Evolutionary conservation across 1,140 invertebrate species (phyloP), one percentile per base, ranked within the genome.

Genomic region (Brachionus sp.): DNA sequence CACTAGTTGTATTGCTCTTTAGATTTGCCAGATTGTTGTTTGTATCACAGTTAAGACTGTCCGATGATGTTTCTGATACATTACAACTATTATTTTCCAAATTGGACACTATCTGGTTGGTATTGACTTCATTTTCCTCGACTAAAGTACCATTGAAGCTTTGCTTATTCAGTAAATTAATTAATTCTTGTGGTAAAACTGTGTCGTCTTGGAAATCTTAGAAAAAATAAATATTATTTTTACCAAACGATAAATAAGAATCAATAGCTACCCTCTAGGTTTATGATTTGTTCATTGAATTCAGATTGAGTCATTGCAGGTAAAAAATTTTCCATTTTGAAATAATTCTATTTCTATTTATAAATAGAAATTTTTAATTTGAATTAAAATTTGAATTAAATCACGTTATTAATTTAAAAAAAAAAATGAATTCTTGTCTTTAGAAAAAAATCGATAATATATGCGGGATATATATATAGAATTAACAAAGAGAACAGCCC

Each of bases 121-220:
- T 33, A 37, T 73, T 42, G 13, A 0, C 37, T 42, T 73, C 68
- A 23, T 19, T 25, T 25, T 75, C 70, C 23, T 75, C 70, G 9
- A 46, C 37, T 46, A 46, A 3, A 25, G 70, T 75, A 9, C 70
- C 70, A 75, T 75, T 75, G 12, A 75, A 75, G 7, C 42, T 75
- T 29, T 75, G n/a, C 44, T 75, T 44, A 39, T 75, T 75, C 2
- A 75, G 12, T 10, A 75, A 46, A 75, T 50, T 44, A 12, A 75
- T 75, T 23, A 75, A 75, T 75, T 75, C 39, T 46, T 75, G 37
- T 25, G 70, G 70, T 13, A 75, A 29, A 19, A 46, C 42, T 42
- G 70, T 75, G 19, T 75, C 70, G 44, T 75, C 42, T 2, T 75
- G 37, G 12, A 75, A 75, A 16, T 75, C 70, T 75, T 25, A n/a